These are phyloP conservation scores for Matsumurasca onukii DNA, from an alignment of 1,140 invertebrate species.

Conservation along the genomic window DNA sequence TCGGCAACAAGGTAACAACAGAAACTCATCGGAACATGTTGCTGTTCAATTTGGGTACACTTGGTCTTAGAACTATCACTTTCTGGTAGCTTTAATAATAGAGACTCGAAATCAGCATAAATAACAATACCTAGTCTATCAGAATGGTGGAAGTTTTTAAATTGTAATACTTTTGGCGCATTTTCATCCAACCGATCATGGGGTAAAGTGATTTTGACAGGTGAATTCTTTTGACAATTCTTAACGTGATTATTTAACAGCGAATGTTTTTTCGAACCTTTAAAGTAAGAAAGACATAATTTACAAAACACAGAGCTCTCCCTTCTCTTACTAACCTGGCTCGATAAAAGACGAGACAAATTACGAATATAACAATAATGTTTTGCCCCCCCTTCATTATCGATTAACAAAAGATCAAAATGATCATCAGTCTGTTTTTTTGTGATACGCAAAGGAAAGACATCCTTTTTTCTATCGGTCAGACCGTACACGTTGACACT, in stretches of 20 bases:
- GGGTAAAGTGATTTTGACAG: slow-evolving; percentile 8
- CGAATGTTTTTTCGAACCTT: neutral
- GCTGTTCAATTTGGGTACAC: neutral
- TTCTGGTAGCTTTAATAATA: neutral
- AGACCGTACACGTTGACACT: slow-evolving; percentile 15
- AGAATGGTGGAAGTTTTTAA: neutral
- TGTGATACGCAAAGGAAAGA: neutral
- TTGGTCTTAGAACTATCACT: neutral
- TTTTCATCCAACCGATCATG: neutral
- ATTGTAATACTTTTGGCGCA: slow-evolving; percentile 16
- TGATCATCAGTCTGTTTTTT: neutral
- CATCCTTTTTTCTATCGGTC: slow-evolving; percentile 1
- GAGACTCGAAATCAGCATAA: slow-evolving; percentile 23
- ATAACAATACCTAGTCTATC: slow-evolving; percentile 3
- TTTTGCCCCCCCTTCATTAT: neutral
- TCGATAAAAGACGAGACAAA: neutral
- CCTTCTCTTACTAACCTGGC: neutral
- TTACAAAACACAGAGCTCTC: neutral
- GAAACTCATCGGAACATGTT: neutral
- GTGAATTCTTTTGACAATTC: neutral
- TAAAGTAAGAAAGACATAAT: neutral
- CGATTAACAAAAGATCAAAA: slow-evolving; percentile 18
- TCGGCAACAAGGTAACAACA: neutral
- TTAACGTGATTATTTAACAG: neutral
- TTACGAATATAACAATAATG: slow-evolving; percentile 17